These are phyloP conservation scores for Python bivittatus DNA, from an alignment of 2,113 vertebrate genomes.

Conservation along the genomic window DNA sequence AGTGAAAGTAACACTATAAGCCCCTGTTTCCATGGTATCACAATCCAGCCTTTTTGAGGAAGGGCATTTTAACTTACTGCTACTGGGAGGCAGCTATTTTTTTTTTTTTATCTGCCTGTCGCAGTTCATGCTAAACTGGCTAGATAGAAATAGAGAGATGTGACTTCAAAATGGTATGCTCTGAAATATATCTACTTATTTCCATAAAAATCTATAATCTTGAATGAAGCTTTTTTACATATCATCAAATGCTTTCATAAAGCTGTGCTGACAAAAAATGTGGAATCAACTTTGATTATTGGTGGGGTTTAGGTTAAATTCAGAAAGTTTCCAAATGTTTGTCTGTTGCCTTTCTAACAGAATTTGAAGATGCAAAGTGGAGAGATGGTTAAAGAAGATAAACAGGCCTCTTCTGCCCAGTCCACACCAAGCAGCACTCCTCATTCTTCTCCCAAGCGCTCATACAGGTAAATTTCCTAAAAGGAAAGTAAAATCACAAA, in stretches of 20 bases:
- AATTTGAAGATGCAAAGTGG: slow-evolving; percentile 90
- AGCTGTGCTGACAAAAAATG: background rate
- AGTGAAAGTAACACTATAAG: background rate
- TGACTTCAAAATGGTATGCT: background rate
- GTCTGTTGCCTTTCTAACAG: slow-evolving; percentile 66
- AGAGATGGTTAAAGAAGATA: slow-evolving; percentile 85
- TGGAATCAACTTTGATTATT: background rate
- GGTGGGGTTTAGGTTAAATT: background rate
- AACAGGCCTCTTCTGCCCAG: slow-evolving; percentile 83
- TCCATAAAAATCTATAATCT: background rate
- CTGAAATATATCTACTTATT: background rate
- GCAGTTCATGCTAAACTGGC: background rate
- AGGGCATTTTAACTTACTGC: background rate
- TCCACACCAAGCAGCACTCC: slow-evolving; percentile 87
- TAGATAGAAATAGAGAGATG: background rate
- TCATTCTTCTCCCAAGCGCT: slow-evolving; percentile 84
- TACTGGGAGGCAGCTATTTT: background rate
- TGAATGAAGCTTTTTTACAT: background rate
- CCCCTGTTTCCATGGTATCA: background rate
- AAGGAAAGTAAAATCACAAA: background rate
- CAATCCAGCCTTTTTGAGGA: background rate
- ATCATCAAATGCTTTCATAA: background rate
- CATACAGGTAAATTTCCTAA: slow-evolving; percentile 75
- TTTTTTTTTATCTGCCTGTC: background rate
- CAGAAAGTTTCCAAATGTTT: slow-evolving; percentile 26